Conservation (phyloP, 2,113 vertebrate species). For the Elanoides forficatus region DNA sequence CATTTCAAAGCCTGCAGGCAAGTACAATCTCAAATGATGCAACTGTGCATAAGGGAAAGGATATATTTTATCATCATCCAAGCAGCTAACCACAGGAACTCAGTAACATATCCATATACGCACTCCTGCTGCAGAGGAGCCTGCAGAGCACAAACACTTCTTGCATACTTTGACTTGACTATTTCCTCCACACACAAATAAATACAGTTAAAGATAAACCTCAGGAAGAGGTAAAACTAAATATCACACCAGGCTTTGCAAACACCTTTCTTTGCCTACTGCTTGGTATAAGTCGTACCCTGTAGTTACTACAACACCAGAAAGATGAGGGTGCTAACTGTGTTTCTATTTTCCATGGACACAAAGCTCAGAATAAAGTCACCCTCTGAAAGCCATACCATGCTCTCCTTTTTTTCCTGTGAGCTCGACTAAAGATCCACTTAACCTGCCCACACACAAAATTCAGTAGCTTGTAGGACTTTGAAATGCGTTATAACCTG, state of each 20-base stretch:
- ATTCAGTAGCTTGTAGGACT: constrained; percentile 40
- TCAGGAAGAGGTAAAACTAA: not conserved
- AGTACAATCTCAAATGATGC: not conserved
- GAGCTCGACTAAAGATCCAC: constrained; percentile 36
- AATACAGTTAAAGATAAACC: not conserved
- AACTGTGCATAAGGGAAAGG: not conserved
- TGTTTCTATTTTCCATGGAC: not conserved
- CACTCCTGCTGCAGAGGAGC: not conserved
- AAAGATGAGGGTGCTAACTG: not conserved
- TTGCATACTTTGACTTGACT: not conserved
- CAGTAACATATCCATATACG: not conserved
- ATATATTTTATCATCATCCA: not conserved
- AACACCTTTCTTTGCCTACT: not conserved
- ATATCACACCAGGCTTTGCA: not conserved
- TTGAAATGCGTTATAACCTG: constrained; percentile 8
- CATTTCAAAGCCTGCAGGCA: not conserved
- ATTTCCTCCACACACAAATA: not conserved
- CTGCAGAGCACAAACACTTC: not conserved
- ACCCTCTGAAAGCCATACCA: not conserved
- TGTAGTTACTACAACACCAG: not conserved
- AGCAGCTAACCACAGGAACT: not conserved
- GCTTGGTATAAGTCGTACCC: not conserved
- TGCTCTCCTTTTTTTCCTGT: not conserved
- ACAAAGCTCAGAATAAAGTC: not conserved
- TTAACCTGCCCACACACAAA: constrained; percentile 45